Base-by-base conservation (phyloP, 2,888 invertebrate genomes). In the Carabus problematicus region DNA sequence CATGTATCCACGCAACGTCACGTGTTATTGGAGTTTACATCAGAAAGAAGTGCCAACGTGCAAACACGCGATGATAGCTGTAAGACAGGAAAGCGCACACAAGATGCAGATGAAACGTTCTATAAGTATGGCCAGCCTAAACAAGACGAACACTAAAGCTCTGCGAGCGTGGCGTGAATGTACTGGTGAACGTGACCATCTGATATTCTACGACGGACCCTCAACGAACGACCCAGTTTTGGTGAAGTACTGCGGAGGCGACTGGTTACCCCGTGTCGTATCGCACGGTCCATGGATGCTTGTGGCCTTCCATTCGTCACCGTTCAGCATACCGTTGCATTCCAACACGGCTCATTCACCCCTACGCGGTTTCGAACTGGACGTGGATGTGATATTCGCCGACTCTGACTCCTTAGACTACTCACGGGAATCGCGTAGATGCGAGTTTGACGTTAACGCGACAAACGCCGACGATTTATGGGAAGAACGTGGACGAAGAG, bases 41-140 rank as follows among this genome's bases (percentile, higher is more conserved):
- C 93, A 95, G 82, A 91, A 93, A 80, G 90, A 90, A 77, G 91
- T 93, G 72, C 93, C 94, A 11, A 93, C 92, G 54, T 94, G 94
- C 82, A 94, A 94, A 80, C 93, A 94, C 82, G 94, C 95, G 43
- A 94, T 95, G 92, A 92, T 95, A 75, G 91, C 93, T 14, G 91
- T 95, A 70, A 86, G 90, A 61, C 93, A 93, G 80, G 89, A 90
- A 76, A 89, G 88, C 71, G 86, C 88, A 55, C 90, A 90, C 77
- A 90, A 90, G 79, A 88, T 90, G 86, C 89, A 89, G 78, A 87
- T 89, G 81, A 88, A 88, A 74, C 83, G 88, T 9, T 87, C 87
- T 0, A 87, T 88, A 72, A 86, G 86, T 39, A 89, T 87, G 84
- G 89, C 87, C 74, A 87, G 90, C 75, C 80, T 90, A 71, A 91